Evolutionary conservation across 2,888 invertebrate species (phyloP), one percentile per base, ranked within the genome.

Genomic region (Axea sp.): DNA sequence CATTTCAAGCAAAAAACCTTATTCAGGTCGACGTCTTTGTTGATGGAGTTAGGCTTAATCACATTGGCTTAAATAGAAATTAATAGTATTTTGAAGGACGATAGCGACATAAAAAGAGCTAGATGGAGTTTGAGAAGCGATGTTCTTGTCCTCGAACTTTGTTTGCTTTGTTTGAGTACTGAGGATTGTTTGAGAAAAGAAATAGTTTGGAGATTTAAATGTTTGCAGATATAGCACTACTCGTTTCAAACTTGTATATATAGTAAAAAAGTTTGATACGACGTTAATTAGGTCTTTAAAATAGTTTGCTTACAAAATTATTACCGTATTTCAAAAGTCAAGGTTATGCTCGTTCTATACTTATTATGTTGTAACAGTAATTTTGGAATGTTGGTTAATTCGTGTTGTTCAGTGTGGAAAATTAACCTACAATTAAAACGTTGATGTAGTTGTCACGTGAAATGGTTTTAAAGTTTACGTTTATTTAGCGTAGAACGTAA

Each of bases 381-480:
- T 24, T 53, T 28, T 19, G 17, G 26, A 39, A 53, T 28, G 7
- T 4, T 11, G 37, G 28, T 28, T 41, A 41, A 19, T 41, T 55
- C 4, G 1, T 17, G 3, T 12, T 6, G 39, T 28, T 7, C 4
- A 12, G 1, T 37, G 8, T 3, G 9, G 0, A 39, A 35, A 39
- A 33, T 39, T 41, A 19, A 41, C 14, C 33, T 9, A 35, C 22
- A 59, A 19, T n/a, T n/a, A 57, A 19, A 31, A 2, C 22, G 9
- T 9, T 12, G 24, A 1, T 8, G 9, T 17, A 33, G 33, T 33
- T 26, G 12, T 8, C 4, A 3, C 14, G 9, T n/a, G 8, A 30
- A 39, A 31, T 43, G 31, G 33, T 43, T 43, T 8, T 6, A 31
- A 43, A 57, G 57, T 59, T 59, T 47, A 47, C 59, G 33, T n/a